These are phyloP conservation scores for Falco novaeseelandiae DNA, from an alignment of 2,797 vertebrate genomes.

Conservation along the genomic window DNA sequence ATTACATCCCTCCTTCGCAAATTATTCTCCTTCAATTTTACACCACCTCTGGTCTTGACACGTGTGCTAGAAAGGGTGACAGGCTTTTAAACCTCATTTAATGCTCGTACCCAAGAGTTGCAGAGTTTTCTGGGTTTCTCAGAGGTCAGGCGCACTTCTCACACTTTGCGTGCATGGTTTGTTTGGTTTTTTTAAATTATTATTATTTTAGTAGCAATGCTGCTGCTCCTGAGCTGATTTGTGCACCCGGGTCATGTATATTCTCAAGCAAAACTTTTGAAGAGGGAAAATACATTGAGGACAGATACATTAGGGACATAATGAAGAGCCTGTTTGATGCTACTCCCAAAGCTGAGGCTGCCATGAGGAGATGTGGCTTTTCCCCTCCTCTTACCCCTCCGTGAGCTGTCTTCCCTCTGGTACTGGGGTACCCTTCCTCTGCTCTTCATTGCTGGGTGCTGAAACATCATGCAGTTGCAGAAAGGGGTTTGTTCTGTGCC, in stretches of 20 bases:
- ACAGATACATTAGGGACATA: not conserved
- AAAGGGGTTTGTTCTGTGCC: not conserved
- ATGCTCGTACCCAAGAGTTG: not conserved
- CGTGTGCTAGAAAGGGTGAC: not conserved
- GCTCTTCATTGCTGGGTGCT: accelerated
- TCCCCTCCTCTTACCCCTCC: not conserved
- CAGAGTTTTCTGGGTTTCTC: not conserved
- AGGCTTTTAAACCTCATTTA: not conserved
- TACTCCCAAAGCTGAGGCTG: not conserved
- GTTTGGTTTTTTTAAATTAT: not conserved
- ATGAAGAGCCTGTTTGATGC: not conserved
- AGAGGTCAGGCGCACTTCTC: not conserved
- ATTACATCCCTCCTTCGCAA: not conserved
- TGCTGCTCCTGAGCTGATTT: not conserved
- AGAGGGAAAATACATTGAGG: not conserved
- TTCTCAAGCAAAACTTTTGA: not conserved
- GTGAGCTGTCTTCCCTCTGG: not conserved
- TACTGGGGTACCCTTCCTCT: not conserved
- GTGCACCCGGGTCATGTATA: not conserved
- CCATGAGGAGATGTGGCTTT: not conserved
- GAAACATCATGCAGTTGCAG: accelerated
- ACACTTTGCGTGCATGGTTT: accelerated
- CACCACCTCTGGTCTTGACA: not conserved
- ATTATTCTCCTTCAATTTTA: not conserved
- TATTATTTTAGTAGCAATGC: not conserved